Conservation (phyloP, 2,888 invertebrate species). For the Hymenopus coronatus region DNA sequence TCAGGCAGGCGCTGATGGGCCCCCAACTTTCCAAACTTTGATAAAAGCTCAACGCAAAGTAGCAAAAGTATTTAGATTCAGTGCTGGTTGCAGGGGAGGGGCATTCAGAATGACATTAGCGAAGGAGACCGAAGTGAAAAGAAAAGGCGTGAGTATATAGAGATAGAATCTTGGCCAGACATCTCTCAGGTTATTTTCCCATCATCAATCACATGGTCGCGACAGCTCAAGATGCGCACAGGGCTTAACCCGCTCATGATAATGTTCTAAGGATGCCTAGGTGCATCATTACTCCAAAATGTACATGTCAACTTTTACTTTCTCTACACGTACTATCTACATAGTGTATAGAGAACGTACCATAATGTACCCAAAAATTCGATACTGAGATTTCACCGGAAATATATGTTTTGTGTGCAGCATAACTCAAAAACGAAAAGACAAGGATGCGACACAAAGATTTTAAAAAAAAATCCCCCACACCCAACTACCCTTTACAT, state of each 20-base stretch:
- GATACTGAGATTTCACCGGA: too few relatives aligned
- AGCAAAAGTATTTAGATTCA: not conserved
- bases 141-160: not conserved
- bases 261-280: not conserved
- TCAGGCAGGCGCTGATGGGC: not conserved
- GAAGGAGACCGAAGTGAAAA: not conserved
- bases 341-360: too few relatives aligned
- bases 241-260: conserved; percentile 25
- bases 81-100: not conserved
- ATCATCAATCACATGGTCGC: conserved; percentile 24
- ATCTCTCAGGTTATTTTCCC: conserved; percentile 18
- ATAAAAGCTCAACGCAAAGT: not conserved
- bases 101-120: not conserved
- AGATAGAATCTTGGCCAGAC: conserved; percentile 19
- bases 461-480: too few relatives aligned
- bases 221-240: conserved; percentile 21
- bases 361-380: too few relatives aligned
- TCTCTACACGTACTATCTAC: too few relatives aligned
- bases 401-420: too few relatives aligned
- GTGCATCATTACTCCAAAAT: not conserved
- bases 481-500: too few relatives aligned
- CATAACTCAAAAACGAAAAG: too few relatives aligned
- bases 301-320: too few relatives aligned
- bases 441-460: too few relatives aligned
- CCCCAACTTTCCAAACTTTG: not conserved